These are phyloP conservation scores for Elmis aenea DNA, from an alignment of 2,888 invertebrate species.

Conservation along the genomic window DNA sequence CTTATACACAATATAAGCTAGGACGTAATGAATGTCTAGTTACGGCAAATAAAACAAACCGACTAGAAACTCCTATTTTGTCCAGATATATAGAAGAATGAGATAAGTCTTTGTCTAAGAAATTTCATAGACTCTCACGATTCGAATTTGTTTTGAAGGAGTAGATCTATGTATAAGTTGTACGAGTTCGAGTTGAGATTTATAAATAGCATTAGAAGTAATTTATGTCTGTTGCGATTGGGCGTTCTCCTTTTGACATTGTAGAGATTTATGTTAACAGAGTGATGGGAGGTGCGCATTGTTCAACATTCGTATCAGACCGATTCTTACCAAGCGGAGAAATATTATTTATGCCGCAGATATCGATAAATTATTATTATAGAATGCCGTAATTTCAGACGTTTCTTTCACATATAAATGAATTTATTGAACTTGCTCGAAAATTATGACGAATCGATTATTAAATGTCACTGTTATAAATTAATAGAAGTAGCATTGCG, in stretches of 20 bases:
- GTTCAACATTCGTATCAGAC: conserved; percentile 36
- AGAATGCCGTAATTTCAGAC: conserved; percentile 24
- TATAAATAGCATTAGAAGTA: conserved; percentile 49
- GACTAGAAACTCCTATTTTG: no score
- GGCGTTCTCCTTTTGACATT: conserved; percentile 47
- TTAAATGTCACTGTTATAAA: no score
- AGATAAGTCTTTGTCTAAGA: conserved; percentile 11
- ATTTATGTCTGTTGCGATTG: conserved; percentile 48
- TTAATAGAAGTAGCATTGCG: no score
- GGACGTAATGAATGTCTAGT: no score
- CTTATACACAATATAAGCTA: no score
- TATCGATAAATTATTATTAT: conserved; percentile 34
- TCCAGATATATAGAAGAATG: conserved; percentile 11
- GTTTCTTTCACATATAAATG: conserved; percentile 22
- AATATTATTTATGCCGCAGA: conserved; percentile 53
- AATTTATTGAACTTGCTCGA: no score
- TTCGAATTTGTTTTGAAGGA: conserved; percentile 31
- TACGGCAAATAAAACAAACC: no score
- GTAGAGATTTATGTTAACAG: conserved; percentile 46
- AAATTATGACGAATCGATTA: no score
- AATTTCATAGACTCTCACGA: conserved; percentile 23
- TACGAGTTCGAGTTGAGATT: conserved; percentile 39
- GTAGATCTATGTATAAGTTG: conserved; percentile 30
- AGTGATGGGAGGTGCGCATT: conserved; percentile 47
- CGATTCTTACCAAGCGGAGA: conserved; percentile 29